Evolutionary conservation across 1,140 invertebrate genomes (phyloP).

Genomic region (Stegodyphus dumicola): DNA sequence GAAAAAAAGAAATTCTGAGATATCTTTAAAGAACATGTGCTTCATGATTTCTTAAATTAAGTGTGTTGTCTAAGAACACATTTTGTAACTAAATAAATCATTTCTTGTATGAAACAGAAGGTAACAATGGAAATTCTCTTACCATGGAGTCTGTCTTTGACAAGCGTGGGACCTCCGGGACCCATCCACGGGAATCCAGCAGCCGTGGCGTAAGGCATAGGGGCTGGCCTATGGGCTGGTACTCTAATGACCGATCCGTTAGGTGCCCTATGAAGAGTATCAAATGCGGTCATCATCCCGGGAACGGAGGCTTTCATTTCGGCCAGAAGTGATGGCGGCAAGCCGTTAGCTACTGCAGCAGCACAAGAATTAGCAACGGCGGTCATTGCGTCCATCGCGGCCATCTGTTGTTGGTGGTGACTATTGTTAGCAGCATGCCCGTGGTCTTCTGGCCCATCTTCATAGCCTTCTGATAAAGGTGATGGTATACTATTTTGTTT

Average conservation of each 20-base stretch:
- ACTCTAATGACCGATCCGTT: slow-evolving; percentile 81
- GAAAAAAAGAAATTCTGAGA: too few relatives aligned
- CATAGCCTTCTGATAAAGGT: slow-evolving; percentile 34
- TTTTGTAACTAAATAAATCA: too few relatives aligned
- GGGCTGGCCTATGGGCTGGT: slow-evolving; percentile 81
- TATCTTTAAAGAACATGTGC: too few relatives aligned
- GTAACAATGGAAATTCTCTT: slow-evolving; percentile 67
- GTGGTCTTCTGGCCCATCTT: slow-evolving; percentile 30
- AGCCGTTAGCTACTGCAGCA: slow-evolving; percentile 14
- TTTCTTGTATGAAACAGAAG: too few relatives aligned
- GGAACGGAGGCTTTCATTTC: slow-evolving; percentile 36
- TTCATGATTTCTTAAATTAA: too few relatives aligned
- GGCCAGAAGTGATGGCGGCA: slow-evolving; percentile 21
- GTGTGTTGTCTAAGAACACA: too few relatives aligned
- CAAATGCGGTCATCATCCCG: slow-evolving; percentile 41
- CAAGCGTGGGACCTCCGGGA: slow-evolving; percentile 76
- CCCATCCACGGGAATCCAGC: slow-evolving; percentile 73
- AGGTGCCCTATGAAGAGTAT: slow-evolving; percentile 60
- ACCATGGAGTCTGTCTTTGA: slow-evolving; percentile 89
- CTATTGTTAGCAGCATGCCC: slow-evolving; percentile 1
- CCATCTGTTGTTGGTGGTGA: slow-evolving; percentile 21
- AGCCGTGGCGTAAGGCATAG: slow-evolving; percentile 68
- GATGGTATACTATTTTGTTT: slow-evolving; percentile 28
- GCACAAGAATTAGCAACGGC: slow-evolving; percentile 45
- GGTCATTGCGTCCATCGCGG: slow-evolving; percentile 44